Conservation (phyloP, 2,888 invertebrate genomes). For the Andricus quercusramuli region DNA sequence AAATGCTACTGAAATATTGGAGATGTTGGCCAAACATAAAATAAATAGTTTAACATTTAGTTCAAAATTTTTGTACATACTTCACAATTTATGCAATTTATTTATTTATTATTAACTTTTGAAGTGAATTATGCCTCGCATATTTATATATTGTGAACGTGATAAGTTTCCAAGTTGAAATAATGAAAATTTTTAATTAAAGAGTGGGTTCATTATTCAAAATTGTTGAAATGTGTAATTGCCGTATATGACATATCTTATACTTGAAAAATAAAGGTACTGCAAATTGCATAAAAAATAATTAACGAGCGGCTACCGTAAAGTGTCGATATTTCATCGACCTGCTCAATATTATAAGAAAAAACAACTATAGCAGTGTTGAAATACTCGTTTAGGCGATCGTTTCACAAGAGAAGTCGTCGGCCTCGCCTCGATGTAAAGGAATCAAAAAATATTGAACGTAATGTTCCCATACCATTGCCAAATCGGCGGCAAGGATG, state of each 20-base stretch:
- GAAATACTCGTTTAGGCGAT: conserved; percentile 50
- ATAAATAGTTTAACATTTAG: too few relatives aligned
- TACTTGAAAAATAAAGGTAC: conserved; percentile 30
- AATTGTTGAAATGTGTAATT: conserved; percentile 33
- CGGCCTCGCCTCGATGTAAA: conserved; percentile 54
- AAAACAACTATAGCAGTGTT: conserved; percentile 49
- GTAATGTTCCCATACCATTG: conserved; percentile 39
- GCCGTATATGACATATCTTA: neutral
- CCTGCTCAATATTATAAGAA: conserved; percentile 47
- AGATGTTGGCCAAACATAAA: too few relatives aligned
- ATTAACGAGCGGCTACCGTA: conserved; percentile 50
- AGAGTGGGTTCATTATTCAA: conserved; percentile 41
- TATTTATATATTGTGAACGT: conserved; percentile 44
- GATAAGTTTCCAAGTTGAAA: conserved; percentile 47
- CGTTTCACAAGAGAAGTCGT: conserved; percentile 54
- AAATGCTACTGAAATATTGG: too few relatives aligned
- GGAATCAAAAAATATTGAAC: conserved; percentile 43
- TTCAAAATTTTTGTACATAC: too few relatives aligned
- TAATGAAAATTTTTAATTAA: conserved; percentile 42
- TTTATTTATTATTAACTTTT: neutral
- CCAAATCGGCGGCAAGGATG: conserved; percentile 14
- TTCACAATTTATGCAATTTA: neutral
- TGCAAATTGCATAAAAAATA: conserved; percentile 54
- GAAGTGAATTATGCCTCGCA: neutral
- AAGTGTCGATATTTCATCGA: conserved; percentile 43